A percentile compares a stretch with the other conserved stretches of the same genome.
phyloP scores from a whole-genome alignment of 2,113 vertebrate species.

The Gulo gulo region DNA sequence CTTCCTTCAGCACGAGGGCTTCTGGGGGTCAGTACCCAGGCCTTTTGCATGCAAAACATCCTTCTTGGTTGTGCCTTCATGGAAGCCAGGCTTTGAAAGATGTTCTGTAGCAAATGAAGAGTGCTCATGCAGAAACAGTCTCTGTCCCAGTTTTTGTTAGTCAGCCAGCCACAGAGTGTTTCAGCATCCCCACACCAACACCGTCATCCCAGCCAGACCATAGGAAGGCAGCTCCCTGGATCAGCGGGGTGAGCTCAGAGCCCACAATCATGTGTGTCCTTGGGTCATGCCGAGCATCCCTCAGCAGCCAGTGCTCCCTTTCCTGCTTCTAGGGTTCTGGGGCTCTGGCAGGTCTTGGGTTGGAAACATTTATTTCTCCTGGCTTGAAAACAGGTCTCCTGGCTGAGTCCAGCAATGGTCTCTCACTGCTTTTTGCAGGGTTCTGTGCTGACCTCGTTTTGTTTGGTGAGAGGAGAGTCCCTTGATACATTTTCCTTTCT shows the following conservation, averaged over 20 bases:
- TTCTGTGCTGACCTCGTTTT: not conserved
- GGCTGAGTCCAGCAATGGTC: not conserved
- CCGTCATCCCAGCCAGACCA: not conserved
- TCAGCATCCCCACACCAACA: rapidly evolving
- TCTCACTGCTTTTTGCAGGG: not conserved
- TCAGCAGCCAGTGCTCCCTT: rapidly evolving
- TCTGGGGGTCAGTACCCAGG: not conserved
- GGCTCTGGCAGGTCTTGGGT: not conserved
- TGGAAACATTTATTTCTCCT: not conserved
- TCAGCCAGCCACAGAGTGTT: not conserved
- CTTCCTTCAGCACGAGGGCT: no score
- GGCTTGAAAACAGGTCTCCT: not conserved
- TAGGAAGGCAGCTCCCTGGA: no score
- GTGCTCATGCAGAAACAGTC: not conserved
- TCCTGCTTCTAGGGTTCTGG: not conserved
- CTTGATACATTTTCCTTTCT: not conserved
- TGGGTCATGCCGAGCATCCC: not conserved
- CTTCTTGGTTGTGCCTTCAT: not conserved
- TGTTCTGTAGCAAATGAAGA: not conserved
- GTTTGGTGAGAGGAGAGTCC: not conserved
- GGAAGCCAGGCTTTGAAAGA: not conserved
- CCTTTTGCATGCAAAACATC: not conserved
- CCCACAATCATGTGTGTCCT: not conserved
- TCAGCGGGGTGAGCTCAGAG: rapidly evolving
- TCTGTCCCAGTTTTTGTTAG: not conserved